Base-by-base conservation (phyloP, 2,888 invertebrate genomes). In the Scaeva pyrastri region DNA sequence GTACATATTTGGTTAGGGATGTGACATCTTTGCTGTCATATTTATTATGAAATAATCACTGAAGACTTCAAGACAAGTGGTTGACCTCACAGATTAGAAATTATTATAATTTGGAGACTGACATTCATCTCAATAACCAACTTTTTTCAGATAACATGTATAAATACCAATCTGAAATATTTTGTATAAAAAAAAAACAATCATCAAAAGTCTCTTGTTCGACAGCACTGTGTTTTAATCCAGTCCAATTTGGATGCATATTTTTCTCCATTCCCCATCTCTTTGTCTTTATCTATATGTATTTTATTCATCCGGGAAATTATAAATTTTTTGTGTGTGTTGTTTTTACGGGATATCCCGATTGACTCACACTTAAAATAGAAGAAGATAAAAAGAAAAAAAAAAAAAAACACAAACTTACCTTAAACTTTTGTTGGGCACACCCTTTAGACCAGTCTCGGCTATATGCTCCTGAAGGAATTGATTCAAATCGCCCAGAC, bases 401-500 rank as follows among this genome's bases (percentile, higher is more conserved):
- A 36, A 8, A 56, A 16, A 16, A 31, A 31, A 55, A 55, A 23
- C 10, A 36, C 16, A 58, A 86, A 88, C 91, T 91, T 93, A 96
- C 96, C 96, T 96, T 88, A 96, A 93, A 82, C 95, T 95, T 91
- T 95, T 95, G 86, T 94, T 95, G 84, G 94, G 94, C 86, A 94
- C 94, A 85, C 94, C 94, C 89, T 94, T 93, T 64, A 95, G 94
- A 39, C 95, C 94, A 55, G 95, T 95, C 92, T 97, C 96, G 45
- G 96, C 96, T 88, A 95, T 94, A 93, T 96, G 96, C 90, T 96
- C 95, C 91, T 96, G 96, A 89, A 97, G 94, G 93, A 96, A 97
- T 93, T 97, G 96, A 94, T 97, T 96, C 90, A 97, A 94, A 93
- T 97, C 97, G 75, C 97, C 97, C 90, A 95, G 94, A 90, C 95